Evolutionary conservation across 2,888 invertebrate species (phyloP).

Genomic region (Branchipolynoe longqiensis): DNA sequence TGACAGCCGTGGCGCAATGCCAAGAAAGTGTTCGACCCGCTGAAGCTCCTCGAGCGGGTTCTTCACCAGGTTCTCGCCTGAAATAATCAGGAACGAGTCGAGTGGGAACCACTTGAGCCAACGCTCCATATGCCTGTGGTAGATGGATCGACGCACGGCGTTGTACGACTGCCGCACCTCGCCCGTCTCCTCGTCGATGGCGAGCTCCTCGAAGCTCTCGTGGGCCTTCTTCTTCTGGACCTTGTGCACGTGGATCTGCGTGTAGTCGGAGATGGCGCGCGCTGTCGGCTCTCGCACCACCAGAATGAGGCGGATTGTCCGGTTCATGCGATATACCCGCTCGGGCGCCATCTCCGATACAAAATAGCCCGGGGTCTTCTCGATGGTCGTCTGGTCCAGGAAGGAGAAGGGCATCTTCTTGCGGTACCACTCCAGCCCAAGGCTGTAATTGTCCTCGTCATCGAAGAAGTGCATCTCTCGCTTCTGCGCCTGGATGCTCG

Average conservation of each 20-base stretch:
- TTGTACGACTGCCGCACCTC: slow-evolving; percentile 82
- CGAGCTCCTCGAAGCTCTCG: slow-evolving; percentile 72
- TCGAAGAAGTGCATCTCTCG: slow-evolving; percentile 99
- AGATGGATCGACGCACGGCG: slow-evolving; percentile 82
- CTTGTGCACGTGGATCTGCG: slow-evolving; percentile 89
- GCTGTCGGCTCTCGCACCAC: slow-evolving; percentile 98
- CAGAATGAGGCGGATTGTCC: slow-evolving; percentile 91
- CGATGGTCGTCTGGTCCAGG: slow-evolving; percentile 95
- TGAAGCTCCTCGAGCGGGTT: slow-evolving; percentile 78
- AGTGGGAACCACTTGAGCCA: slow-evolving; percentile 97
- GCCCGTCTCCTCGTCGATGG: slow-evolving; percentile 79
- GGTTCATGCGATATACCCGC: slow-evolving; percentile 96
- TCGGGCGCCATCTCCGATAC: slow-evolving; percentile 97
- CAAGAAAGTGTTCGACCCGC: slow-evolving; percentile 79
- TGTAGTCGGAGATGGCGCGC: slow-evolving; percentile 97
- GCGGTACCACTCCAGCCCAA: slow-evolving; percentile 95
- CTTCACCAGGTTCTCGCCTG: slow-evolving; percentile 83
- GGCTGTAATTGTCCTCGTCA: slow-evolving; percentile 89
- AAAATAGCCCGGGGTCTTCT: slow-evolving; percentile 99
- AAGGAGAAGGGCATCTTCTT: slow-evolving; percentile 95
- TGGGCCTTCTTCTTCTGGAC: slow-evolving; percentile 60
- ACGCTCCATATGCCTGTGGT: slow-evolving; percentile 88
- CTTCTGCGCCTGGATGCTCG: slow-evolving; percentile 93
- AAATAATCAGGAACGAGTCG: slow-evolving; percentile 95
- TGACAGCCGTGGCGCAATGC: slow-evolving; percentile 75